A percentile compares a stretch with the other conserved stretches of the same genome.
Evolutionary conservation across 2,113 vertebrate species (phyloP).

Genomic region (Myrmecobius fasciatus): DNA sequence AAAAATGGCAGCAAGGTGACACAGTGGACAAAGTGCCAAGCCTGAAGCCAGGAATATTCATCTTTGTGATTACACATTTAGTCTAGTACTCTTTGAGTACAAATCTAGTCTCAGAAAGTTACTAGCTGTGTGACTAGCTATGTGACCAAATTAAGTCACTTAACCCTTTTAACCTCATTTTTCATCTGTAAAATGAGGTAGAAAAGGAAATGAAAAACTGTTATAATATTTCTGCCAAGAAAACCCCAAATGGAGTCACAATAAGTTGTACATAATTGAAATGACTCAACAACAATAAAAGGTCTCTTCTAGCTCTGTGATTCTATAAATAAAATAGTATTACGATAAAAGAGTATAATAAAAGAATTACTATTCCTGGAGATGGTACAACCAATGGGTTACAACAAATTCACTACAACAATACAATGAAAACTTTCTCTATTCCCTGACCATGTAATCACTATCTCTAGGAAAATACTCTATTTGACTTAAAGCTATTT

Average conservation of each 20-base stretch:
- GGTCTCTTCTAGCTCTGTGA: background rate
- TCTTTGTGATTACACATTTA: background rate
- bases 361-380: background rate
- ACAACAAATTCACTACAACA: slow-evolving; percentile 11
- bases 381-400: slow-evolving; percentile 34
- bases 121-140: background rate
- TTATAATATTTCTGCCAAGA: background rate
- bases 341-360: background rate
- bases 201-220: background rate
- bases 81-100: background rate
- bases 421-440: slow-evolving; percentile 44
- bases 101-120: background rate
- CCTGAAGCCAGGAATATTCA: background rate
- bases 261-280: background rate
- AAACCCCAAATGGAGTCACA: background rate
- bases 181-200: background rate
- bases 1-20: background rate
- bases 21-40: background rate
- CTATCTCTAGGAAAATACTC: slow-evolving; percentile 44
- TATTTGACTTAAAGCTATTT: background rate
- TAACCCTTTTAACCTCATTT: background rate
- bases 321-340: background rate
- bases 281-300: background rate
- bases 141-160: background rate
- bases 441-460: slow-evolving; percentile 50